A percentile compares a stretch with the other conserved stretches of the same genome.
phyloP scores from a whole-genome alignment of 2,888 invertebrate species.

The Arctia plantaginis region DNA sequence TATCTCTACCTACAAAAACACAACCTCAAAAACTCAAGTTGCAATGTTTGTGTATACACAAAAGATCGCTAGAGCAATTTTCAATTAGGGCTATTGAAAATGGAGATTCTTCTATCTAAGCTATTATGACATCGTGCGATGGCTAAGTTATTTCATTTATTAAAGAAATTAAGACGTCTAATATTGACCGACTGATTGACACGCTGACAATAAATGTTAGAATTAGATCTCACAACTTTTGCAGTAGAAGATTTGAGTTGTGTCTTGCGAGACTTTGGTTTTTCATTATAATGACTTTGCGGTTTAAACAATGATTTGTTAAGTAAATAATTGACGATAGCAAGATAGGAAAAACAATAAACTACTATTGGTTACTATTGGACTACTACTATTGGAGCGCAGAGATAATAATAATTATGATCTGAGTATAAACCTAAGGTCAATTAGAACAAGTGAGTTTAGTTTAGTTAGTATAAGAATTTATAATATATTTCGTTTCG shows the following conservation, averaged over 20 bases:
- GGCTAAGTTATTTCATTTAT: neutral
- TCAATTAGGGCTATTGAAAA: neutral
- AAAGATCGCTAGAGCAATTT: neutral
- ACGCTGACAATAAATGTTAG: neutral
- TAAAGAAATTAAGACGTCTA: neutral
- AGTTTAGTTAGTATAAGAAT: no score
- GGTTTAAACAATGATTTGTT: neutral
- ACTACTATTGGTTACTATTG: constrained; percentile 16
- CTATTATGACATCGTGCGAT: neutral
- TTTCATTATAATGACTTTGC: constrained; percentile 21
- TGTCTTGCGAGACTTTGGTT: neutral
- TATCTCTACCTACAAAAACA: neutral
- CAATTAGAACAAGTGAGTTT: constrained; percentile 13
- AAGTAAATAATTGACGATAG: neutral
- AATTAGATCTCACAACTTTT: no score
- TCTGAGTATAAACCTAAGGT: constrained; percentile 17
- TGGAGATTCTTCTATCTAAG: neutral
- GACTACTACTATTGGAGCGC: no score
- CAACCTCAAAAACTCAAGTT: neutral
- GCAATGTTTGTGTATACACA: no score
- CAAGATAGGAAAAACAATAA: constrained; percentile 8
- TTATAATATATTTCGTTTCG: constrained; percentile 15
- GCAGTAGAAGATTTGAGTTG: no score
- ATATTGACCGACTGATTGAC: no score
- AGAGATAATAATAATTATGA: constrained; percentile 23